These are phyloP conservation scores for Lichenostomus cassidix DNA, from an alignment of 2,113 vertebrate species.

Conservation along the genomic window DNA sequence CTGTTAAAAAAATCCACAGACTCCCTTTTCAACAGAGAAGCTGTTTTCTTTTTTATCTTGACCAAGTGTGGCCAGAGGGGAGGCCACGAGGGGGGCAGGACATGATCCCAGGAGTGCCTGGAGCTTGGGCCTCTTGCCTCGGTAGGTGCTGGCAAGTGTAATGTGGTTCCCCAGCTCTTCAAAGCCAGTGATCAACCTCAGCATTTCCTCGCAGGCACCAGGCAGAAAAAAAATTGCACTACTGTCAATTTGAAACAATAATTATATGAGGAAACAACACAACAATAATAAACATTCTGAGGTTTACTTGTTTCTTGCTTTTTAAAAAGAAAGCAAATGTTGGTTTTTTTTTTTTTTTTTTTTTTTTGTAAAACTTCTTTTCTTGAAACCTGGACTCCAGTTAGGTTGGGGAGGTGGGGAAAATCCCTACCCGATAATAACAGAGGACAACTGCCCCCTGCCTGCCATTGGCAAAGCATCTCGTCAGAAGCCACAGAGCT, in stretches of 20 bases:
- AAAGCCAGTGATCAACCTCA: background rate
- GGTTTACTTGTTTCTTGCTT: background rate
- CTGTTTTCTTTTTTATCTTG: background rate
- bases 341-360: fast-evolving
- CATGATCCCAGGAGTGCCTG: background rate
- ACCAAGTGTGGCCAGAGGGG: background rate
- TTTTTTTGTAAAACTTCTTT: background rate
- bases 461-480: background rate
- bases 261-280: background rate
- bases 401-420: background rate
- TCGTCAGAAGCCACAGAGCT: background rate
- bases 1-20: background rate
- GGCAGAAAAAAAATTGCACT: background rate
- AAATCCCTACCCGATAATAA: background rate
- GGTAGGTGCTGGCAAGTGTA: background rate
- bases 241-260: background rate
- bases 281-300: background rate
- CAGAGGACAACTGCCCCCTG: fast-evolving
- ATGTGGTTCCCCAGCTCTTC: background rate
- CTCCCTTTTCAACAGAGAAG: background rate
- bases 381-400: background rate
- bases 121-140: fast-evolving
- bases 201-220: background rate
- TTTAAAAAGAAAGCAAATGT: background rate
- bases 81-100: fast-evolving